phyloP scores from a whole-genome alignment of 2,797 vertebrate species.

The Rhyacichthys aspro region DNA sequence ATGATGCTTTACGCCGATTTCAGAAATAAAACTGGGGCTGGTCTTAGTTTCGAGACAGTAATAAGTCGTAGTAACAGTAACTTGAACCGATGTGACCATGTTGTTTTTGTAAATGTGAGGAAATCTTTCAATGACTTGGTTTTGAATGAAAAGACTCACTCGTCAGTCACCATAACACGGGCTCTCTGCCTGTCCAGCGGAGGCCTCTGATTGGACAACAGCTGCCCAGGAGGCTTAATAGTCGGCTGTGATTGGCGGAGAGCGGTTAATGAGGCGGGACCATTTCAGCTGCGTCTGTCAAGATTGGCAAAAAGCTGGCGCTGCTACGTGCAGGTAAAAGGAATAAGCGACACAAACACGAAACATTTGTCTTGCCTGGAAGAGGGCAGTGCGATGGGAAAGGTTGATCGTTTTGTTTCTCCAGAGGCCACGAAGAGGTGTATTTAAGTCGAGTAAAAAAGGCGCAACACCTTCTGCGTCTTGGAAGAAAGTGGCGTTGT shows the following conservation, averaged over 20 bases:
- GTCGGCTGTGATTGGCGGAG: conserved; percentile 58
- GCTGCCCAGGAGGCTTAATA: not conserved
- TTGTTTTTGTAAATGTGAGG: conserved; percentile 5
- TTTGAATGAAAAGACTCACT: conserved; percentile 77
- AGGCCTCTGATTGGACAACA: conserved; percentile 58
- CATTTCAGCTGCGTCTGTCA: conserved; percentile 72
- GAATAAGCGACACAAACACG: conserved; percentile 57
- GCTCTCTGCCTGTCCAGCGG: conserved; percentile 37
- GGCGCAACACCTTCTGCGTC: conserved; percentile 47
- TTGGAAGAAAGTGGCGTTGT: conserved; percentile 69
- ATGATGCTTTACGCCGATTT: not conserved
- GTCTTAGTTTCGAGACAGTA: too few relatives aligned
- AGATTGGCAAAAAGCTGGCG: conserved; percentile 76
- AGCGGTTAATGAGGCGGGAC: conserved; percentile 64
- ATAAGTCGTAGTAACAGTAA: too few relatives aligned
- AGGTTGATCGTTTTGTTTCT: not conserved
- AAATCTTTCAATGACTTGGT: conserved; percentile 53
- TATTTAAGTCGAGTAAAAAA: conserved; percentile 15
- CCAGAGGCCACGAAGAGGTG: not conserved
- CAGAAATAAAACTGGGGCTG: not conserved
- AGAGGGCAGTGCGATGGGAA: conserved; percentile 53
- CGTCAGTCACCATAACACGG: conserved; percentile 71
- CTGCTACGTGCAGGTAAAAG: conserved; percentile 79
- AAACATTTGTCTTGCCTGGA: conserved; percentile 45
- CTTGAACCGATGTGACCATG: too few relatives aligned